Percentiles rank a stretch among this genome's conserved stretches.
These are phyloP conservation scores for Hoplostethus mediterraneus DNA, from an alignment of 2,797 vertebrate genomes.

Conservation along the genomic window DNA sequence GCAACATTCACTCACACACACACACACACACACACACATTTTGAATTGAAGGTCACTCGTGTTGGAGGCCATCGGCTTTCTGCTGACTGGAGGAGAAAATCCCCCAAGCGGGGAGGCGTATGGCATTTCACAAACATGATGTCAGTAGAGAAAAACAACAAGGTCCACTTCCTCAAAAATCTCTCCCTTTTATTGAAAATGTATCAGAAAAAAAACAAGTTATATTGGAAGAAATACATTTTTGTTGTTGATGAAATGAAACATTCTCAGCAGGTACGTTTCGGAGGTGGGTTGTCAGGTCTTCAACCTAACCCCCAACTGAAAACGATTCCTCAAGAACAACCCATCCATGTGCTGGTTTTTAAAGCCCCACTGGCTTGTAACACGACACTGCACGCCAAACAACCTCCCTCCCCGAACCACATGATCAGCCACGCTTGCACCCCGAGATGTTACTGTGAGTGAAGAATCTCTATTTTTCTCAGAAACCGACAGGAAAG, in stretches of 20 bases:
- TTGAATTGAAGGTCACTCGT: constrained; percentile 49
- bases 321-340: neutral
- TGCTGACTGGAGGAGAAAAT: constrained; percentile 52
- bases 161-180: constrained; percentile 50
- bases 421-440: constrained; percentile 39
- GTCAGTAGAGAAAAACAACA: neutral
- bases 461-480: constrained; percentile 39
- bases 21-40: constrained; percentile 16
- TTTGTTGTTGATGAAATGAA: neutral
- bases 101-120: constrained; percentile 10
- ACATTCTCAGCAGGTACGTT: too few relatives aligned
- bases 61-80: constrained; percentile 42
- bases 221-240: neutral
- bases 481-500: constrained; percentile 74
- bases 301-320: neutral
- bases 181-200: neutral
- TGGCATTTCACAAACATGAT: constrained; percentile 21
- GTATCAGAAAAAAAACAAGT: neutral
- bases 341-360: constrained; percentile 59
- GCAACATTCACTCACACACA: constrained; percentile 15
- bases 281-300: neutral
- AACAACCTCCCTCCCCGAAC: constrained; percentile 34
- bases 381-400: constrained; percentile 54
- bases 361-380: constrained; percentile 65
- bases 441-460: neutral